Base-by-base conservation (phyloP, 1,140 invertebrate genomes). In the Camponotus vicinus region DNA sequence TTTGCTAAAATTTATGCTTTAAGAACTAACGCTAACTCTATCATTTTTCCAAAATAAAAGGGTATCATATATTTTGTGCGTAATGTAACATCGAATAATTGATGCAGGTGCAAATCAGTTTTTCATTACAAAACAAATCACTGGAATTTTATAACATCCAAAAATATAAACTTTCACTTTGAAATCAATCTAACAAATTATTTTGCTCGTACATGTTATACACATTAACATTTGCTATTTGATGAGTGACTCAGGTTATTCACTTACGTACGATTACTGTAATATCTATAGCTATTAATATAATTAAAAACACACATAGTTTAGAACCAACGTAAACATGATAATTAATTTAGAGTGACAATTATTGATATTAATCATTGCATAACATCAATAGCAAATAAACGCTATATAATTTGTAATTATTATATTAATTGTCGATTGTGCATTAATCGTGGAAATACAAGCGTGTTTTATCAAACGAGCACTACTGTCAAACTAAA, bases 321-420 rank as follows among this genome's bases (percentile, higher is more conserved):
- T 83, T 75, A 83, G 42, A 75, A 63, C 49, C 52, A 21, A 9
- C 61, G 37, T 21, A 66, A 79, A 80, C 64, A 70, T 27, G 15
- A 61, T 83, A 45, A 83, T 57, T 83, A 83, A 83, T 83, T 83
- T 75, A 61, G 9, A 83, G 18, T 61, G 69, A 75, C 57, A 64
- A 49, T 73, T 55, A 63, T 71, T 82, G 40, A 40, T 45, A 82
- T 11, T 45, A 52, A 52, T 52, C 4, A 52, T 83, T 75, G 49
- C 55, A 75, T 75, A 75, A 61, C 55, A 75, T 61, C 21, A 83
- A 83, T 18, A 37, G 40, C 79, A 83, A 83, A 83, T 71, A 45
- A 45, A 73, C 27, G 21, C 4, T 40, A 59, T 27, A 73, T 49
- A 45, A 52, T 73, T 61, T 18, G 40, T 70, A 49, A 71, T 82